Evolutionary conservation across 1,140 invertebrate species (phyloP).

Genomic region (Drosophila simulans): DNA sequence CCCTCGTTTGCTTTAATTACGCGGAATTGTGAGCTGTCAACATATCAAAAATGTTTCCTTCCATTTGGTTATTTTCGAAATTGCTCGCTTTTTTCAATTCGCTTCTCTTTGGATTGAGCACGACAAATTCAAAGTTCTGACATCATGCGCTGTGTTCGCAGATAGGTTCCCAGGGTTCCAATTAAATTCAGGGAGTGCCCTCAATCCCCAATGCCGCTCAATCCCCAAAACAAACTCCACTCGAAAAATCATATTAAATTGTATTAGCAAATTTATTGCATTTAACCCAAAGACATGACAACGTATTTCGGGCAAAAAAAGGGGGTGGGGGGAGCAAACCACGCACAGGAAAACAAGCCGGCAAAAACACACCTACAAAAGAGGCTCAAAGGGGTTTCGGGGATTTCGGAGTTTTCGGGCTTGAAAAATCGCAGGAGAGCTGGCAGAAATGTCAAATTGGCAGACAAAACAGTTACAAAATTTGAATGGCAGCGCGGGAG

Average conservation of each 20-base stretch:
- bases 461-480: constrained; percentile 67
- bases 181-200: constrained; percentile 35
- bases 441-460: constrained; percentile 73
- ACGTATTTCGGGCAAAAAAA: constrained; percentile 22
- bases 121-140: constrained; percentile 36
- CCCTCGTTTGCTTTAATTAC: constrained; percentile 12
- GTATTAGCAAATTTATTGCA: constrained; percentile 75
- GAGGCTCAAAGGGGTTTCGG: no score
- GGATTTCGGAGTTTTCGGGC: not conserved
- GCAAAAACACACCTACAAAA: constrained; percentile 48
- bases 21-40: constrained; percentile 26
- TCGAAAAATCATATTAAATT: constrained; percentile 65
- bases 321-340: constrained; percentile 9
- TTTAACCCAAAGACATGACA: constrained; percentile 66
- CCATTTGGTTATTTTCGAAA: constrained; percentile 27
- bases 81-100: constrained; percentile 7
- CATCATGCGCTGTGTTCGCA: constrained; percentile 26
- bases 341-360: constrained; percentile 54
- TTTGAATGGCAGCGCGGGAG: constrained; percentile 51
- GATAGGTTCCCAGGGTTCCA: constrained; percentile 40
- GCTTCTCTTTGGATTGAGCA: not conserved
- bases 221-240: constrained; percentile 19
- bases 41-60: constrained; percentile 34
- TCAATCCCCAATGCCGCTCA: constrained; percentile 26
- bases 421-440: constrained; percentile 30